Evolutionary conservation across 1,140 invertebrate species (phyloP), one percentile per base, ranked within the genome.

Genomic region (Cydia fagiglandana): DNA sequence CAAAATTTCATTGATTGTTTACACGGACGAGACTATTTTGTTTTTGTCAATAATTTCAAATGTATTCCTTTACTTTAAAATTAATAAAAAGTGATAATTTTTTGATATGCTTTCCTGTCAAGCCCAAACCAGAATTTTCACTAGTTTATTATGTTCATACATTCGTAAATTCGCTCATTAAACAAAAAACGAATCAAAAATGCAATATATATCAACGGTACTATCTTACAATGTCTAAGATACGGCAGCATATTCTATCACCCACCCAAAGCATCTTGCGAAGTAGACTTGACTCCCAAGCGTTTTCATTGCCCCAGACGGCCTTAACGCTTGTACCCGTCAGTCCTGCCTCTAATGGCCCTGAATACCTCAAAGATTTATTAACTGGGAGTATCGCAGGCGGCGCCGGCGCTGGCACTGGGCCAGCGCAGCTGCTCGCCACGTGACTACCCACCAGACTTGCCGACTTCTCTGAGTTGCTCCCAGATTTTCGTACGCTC

Each of bases 331-430:
- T 15, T 50, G 47, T 50, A 50, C 47, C 47, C 47, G 47, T 50
- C 47, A 50, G 47, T 10, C 38, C 38, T 41, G 38, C 38, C 13
- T 15, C 13, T 50, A 50, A 50, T 50, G 47, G 47, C 45, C 45
- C 45, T 56, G 53, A 56, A 56, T 56, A 56, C 53, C 53, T 56
- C 53, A 13, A 47, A n/a, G 53, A 56, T 56, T n/a, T 50, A 50
- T 50, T n/a, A 17, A 56, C 53, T 13, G 45, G 53, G 53, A 56
- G 53, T 56, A 17, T 17, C 53, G 15, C 53, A 56, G 53, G 15
- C 53, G 53, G 53, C 47, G 47, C 47, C 13, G 1, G 47, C 47
- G 47, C 47, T 50, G 47, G 47, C 53, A 56, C 53, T 7, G n/a
- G 10, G 15, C 53, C 15, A 56, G 53, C 53, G n/a, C 53, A 17